A percentile compares a stretch with the other conserved stretches of the same genome.
These are phyloP conservation scores for Ceuthmochares aereus DNA, from an alignment of 2,113 vertebrate genomes.

Conservation along the genomic window DNA sequence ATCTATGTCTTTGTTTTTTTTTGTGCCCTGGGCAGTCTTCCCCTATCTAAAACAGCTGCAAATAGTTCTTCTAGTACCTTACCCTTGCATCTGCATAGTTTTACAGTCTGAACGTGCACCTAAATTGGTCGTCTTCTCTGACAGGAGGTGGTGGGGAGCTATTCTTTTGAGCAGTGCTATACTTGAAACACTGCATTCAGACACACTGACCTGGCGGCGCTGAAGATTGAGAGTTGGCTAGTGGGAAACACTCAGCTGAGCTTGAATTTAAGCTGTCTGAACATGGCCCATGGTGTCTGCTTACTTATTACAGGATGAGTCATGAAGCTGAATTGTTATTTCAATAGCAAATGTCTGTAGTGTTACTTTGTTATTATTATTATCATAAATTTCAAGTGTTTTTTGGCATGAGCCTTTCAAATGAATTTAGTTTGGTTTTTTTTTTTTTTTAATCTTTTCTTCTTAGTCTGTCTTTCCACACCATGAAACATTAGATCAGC, in stretches of 20 bases:
- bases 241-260: conserved; percentile 18
- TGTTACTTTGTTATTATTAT: neutral
- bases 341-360: neutral
- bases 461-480: neutral
- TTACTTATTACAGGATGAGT: neutral
- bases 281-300: neutral
- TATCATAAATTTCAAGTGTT: neutral
- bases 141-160: neutral
- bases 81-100: neutral
- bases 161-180: neutral
- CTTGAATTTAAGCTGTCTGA: conserved; percentile 13
- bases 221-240: neutral
- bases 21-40: neutral
- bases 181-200: neutral
- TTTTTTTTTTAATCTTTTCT: neutral
- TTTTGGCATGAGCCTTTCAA: neutral
- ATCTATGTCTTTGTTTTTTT: neutral
- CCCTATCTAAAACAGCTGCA: neutral
- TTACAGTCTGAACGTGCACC: neutral
- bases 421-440: neutral
- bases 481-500: conserved; percentile 18
- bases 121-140: neutral
- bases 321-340: conserved; percentile 16
- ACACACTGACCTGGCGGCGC: neutral
- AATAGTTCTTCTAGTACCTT: neutral